Base-by-base conservation (phyloP, 2,797 vertebrate species). In the Sciaenops ocellatus region DNA sequence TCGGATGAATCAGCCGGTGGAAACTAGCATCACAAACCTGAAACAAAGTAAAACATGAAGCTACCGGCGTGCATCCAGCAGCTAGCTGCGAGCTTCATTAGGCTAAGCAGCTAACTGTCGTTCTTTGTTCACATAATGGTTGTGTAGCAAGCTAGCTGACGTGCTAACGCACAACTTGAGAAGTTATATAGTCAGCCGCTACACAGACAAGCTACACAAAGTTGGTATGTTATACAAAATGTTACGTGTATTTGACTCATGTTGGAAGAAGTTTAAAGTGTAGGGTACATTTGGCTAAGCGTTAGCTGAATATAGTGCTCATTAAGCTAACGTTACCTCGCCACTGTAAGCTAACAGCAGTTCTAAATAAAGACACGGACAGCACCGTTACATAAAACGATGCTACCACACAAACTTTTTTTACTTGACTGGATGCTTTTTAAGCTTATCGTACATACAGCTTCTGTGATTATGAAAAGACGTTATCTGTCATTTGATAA, bases 121-220 rank as follows among this genome's bases (percentile, higher is more conserved):
- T 59, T 90, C 91, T 93, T 93, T 94, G 93, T 94, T 92, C 88
- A 52, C 79, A 81, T 72, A 78, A 74, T 63, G 81, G 79, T 68
- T 55, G 67, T 47, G 62, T 44, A 85, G 79, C 76, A 52, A 52
- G 87, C 88, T 91, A 93, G 82, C 89, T 20, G 67, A 56, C 50
- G 30, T n/a, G 83, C 83, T 85, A 92, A 79, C 82, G 42, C 34
- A 22, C 46, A 63, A 9, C 42, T 64, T n/a, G 12, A 15, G 0
- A 61, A 78, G 63, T 73, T 79, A 22, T 4, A 42, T 4, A 22
- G 63, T 51, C 41, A 42, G 38, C 47, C 0, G 10, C n/a, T 13
- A 51, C 18, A 71, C 69, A 68, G 59, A 76, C 26, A 6, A 8
- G 12, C 18, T 1, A 3, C 0, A 1, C 0, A 15, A 69, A 77